Evolutionary conservation across 2,113 vertebrate genomes (phyloP).

Genomic region (Gymnarchus niloticus): DNA sequence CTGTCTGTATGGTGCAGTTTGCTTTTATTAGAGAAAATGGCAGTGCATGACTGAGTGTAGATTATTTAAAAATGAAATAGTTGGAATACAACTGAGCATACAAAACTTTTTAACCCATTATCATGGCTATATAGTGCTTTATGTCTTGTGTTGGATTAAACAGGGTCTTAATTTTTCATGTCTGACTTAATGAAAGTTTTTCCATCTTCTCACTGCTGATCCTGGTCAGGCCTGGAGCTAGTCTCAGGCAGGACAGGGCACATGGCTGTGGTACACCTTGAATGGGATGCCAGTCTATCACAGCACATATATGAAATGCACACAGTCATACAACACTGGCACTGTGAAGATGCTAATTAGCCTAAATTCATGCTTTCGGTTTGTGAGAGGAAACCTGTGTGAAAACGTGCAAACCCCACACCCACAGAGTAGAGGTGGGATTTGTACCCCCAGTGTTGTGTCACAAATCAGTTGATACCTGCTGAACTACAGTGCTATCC

Average conservation of each 20-base stretch:
- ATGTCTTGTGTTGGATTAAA: background rate
- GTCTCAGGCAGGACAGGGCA: background rate
- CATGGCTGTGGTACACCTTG: background rate
- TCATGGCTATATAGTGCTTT: background rate
- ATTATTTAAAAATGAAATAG: background rate
- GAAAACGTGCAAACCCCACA: background rate
- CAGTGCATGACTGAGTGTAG: background rate
- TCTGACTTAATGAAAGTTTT: background rate
- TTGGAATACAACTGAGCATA: background rate
- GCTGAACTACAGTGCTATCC: background rate
- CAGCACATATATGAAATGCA: no score
- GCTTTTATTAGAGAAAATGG: background rate
- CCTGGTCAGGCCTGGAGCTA: background rate
- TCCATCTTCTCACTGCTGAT: no score
- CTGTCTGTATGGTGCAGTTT: background rate
- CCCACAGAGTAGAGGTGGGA: background rate
- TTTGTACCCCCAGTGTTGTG: background rate
- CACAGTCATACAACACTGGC: background rate
- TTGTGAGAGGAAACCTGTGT: background rate
- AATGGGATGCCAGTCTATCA: background rate
- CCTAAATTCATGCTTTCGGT: background rate
- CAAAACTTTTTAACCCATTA: background rate
- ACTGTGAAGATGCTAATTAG: background rate
- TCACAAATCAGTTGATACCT: background rate
- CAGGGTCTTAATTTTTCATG: background rate